Percentiles rank a stretch among this genome's conserved stretches.
Evolutionary conservation across 2,797 vertebrate species (phyloP).

Genomic region (Tapirus indicus): DNA sequence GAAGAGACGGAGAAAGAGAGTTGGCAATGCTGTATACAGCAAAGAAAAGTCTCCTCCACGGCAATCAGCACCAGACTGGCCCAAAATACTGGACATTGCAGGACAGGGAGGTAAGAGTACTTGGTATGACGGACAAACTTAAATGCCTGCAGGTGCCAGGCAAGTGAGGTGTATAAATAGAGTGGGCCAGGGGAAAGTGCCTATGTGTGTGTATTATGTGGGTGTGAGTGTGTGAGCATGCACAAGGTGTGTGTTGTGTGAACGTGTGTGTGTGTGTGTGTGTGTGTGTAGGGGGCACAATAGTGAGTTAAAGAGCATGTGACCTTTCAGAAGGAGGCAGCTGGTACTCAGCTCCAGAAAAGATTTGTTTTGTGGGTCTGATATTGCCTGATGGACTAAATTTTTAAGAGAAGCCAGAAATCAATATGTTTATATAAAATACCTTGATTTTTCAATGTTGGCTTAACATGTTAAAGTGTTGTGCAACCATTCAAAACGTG

Average conservation of each 20-base stretch:
- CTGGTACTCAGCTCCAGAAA: background rate
- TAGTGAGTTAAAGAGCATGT: background rate
- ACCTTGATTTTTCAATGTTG: background rate
- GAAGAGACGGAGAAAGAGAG: background rate
- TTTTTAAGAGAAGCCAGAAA: constrained; percentile 13
- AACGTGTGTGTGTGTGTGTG: background rate
- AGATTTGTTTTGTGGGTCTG: background rate
- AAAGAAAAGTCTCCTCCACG: background rate
- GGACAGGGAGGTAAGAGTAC: background rate
- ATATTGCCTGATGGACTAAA: background rate
- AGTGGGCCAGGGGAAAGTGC: background rate
- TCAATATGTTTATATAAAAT: background rate
- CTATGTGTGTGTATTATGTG: background rate
- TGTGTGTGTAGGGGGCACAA: no score
- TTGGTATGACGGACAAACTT: background rate
- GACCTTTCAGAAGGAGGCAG: background rate
- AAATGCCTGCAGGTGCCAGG: background rate
- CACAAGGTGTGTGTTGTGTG: background rate
- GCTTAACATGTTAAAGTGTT: background rate
- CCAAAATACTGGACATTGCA: background rate
- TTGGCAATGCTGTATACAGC: background rate
- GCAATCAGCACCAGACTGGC: background rate
- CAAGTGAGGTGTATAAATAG: background rate
- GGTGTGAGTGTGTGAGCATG: background rate
- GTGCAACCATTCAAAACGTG: background rate